Evolutionary conservation across 2,888 invertebrate genomes (phyloP), one percentile per base, ranked within the genome.

Genomic region (Cryptophagus acutangulus): DNA sequence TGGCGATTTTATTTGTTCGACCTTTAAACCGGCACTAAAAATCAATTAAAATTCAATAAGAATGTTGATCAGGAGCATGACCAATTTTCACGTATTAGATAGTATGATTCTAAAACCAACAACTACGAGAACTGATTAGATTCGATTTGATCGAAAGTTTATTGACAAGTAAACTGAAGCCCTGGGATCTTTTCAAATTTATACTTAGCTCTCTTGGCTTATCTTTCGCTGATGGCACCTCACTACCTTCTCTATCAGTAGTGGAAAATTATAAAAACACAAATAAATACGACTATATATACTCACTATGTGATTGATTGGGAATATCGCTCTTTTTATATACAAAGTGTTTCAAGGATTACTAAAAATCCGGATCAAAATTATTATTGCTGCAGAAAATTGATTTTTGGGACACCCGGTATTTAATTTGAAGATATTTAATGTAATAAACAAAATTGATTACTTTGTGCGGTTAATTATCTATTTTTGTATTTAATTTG

Each of bases 251-350:
- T 44, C 46, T 50, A 57, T 55, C 56, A 54, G 51, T 31, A 53
- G 36, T 55, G 58, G 58, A 58, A 58, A 55, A 48, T 53, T 56
- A 43, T 49, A 46, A 38, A n/a, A 46, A 48, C 44, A 49, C 37
- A 49, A 46, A 45, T 43, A 52, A 52, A 40, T 33, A 49, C n/a
- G n/a, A 40, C 44, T 35, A 15, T 31, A 3, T 15, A 3, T 12
- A 4, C 31, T 29, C 43, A 14, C 28, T 12, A 37, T 17, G n/a
- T n/a, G n/a, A n/a, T n/a, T 6, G 24, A 20, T n/a, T n/a, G n/a
- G n/a, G n/a, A n/a, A n/a, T n/a, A n/a, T n/a, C n/a, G n/a, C n/a
- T n/a, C 24, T 20, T 20, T 20, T n/a, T 20, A 20, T 20, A n/a
- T n/a, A n/a, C n/a, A n/a, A n/a, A n/a, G n/a, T n/a, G n/a, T n/a